Evolutionary conservation across 1,140 invertebrate genomes (phyloP).

Genomic region (Euglossa dilemma): DNA sequence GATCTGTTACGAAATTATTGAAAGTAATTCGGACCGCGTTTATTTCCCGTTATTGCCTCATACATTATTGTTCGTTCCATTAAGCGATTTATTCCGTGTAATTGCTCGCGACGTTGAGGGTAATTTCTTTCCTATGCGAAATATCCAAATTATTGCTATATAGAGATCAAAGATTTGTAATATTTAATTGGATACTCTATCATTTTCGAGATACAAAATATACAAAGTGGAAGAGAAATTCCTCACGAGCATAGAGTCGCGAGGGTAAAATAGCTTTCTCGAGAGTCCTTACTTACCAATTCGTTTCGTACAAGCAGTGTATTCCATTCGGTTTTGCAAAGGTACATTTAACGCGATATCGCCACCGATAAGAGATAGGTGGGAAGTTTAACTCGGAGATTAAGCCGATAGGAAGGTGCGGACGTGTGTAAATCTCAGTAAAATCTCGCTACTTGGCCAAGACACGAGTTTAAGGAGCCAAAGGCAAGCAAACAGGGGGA

Average conservation of each 20-base stretch:
- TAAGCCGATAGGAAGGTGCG: not conserved
- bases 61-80: not conserved
- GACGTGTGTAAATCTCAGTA: not conserved
- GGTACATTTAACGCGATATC: too few species aligned
- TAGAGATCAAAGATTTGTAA: too few species aligned
- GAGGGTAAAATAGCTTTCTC: too few species aligned
- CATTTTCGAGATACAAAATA: too few species aligned
- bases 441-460: not conserved
- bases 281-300: too few species aligned
- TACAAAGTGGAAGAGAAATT: too few species aligned
- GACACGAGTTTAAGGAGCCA: not conserved
- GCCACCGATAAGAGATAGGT: too few species aligned
- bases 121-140: not conserved
- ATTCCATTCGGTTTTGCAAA: too few species aligned
- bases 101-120: not conserved
- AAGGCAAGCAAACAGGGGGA: constrained; percentile 9
- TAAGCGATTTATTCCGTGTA: not conserved
- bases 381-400: not conserved
- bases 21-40: not conserved
- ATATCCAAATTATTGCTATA: too few species aligned
- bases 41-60: not conserved
- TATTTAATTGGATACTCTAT: too few species aligned
- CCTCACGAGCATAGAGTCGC: too few species aligned
- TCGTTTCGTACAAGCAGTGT: too few species aligned
- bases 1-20: not conserved